Conservation (phyloP, 2,797 vertebrate genomes). For the Tinamus major region DNA sequence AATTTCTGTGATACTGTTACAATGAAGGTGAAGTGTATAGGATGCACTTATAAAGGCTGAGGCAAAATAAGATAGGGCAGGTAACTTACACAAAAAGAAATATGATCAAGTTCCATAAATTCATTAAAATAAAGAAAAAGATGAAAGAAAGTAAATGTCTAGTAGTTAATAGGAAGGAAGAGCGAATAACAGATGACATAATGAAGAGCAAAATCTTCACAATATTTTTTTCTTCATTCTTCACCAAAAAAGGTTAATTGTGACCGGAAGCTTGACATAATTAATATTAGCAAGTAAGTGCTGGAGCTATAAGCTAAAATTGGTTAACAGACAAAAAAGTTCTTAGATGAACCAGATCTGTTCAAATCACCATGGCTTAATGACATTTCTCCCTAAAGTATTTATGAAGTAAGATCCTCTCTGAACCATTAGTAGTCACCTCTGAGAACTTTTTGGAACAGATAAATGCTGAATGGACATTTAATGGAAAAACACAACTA, state of each 20-base stretch:
- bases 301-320: background rate
- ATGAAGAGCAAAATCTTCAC: background rate
- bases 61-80: background rate
- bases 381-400: background rate
- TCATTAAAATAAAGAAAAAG: background rate
- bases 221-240: background rate
- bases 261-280: constrained; percentile 25
- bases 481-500: background rate
- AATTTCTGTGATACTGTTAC: background rate
- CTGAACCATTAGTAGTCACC: background rate
- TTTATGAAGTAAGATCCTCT: constrained; percentile 22
- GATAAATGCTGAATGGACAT: background rate
- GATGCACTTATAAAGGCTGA: background rate
- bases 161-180: background rate
- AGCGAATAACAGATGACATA: background rate
- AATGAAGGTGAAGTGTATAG: background rate
- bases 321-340: background rate
- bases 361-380: background rate
- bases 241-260: constrained; percentile 36
- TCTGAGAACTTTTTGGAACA: constrained; percentile 5
- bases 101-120: background rate
- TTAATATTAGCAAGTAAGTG: background rate
- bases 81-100: background rate
- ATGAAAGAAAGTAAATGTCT: background rate
- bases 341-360: background rate